phyloP scores from a whole-genome alignment of 2,797 vertebrate species.

The Astyanax mexicanus region DNA sequence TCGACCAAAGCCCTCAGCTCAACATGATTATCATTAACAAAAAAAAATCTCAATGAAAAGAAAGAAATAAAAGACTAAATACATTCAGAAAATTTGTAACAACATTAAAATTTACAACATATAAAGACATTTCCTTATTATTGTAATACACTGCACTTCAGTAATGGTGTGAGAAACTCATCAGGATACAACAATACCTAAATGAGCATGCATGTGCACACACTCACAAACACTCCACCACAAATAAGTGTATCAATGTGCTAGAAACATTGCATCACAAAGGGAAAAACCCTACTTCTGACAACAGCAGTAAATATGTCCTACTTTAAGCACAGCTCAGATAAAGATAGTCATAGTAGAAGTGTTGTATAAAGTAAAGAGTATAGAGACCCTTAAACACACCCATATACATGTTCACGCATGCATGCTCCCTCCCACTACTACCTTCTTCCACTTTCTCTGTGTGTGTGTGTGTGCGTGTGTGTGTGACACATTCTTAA shows the following conservation, averaged over 20 bases:
- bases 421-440: neutral
- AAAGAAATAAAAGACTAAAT: neutral
- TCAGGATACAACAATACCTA: no score
- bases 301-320: neutral
- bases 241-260: neutral
- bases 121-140: no score
- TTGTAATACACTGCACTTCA: no score
- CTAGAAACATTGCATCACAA: neutral
- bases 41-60: no score
- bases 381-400: neutral
- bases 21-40: no score
- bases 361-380: no score
- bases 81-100: no score
- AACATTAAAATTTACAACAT: no score
- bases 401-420: neutral
- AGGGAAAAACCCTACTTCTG: constrained; percentile 17
- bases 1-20: no score
- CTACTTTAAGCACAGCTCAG: constrained; percentile 3
- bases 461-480: neutral
- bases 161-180: no score
- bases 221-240: neutral
- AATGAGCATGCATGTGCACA: constrained; percentile 1
- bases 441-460: constrained; percentile 9
- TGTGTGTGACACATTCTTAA: constrained; percentile 33
- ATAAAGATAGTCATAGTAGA: neutral